Base-by-base conservation (phyloP, 2,113 vertebrate species). In the Saccopteryx bilineata region DNA sequence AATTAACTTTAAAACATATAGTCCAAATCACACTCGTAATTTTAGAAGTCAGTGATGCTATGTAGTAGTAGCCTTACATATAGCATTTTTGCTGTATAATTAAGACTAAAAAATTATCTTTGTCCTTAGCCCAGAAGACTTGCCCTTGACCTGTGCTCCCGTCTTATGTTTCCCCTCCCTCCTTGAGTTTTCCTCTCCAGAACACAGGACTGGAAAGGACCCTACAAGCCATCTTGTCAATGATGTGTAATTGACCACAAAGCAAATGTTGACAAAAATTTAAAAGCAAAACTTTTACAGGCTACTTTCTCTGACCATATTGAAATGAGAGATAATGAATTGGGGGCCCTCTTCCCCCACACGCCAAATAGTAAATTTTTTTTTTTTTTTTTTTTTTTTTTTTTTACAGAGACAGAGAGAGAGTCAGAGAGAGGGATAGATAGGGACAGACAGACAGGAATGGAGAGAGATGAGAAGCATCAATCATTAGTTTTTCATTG, bases 1-100 rank as follows among this genome's bases (percentile, higher is more conserved):
- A 95, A 97, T 93, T 95, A 71, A 39, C 58, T 94, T 94, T 89
- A 94, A 93, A 95, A 87, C 46, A 82, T 39, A 69, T 66, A 89
- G 72, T 24, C 21, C 11, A 21, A 48, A 39, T 81, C 65, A 82
- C n/a, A 76, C 24, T 56, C 24, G 84, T 94, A 86, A 96, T 87
- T 97, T 88, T 94, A 54, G 91, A 96, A 78, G 75, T 87, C 94
- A 86, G 61, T 78, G 68, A 58, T 90, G 63, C 68, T 94, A 6
- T 85, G 3, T 33, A 63, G 54, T 33, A 63, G 54, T 56, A 89
- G 52, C 60, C 31, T 80, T 80, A 28, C 9, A 86, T 83, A 58
- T 79, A 72, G 80, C 92, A 26, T 87, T 94, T 94, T 91, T 79
- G 78, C 82, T 89, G 80, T 28, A 54, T 91, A 79, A 78, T 72